Conservation (phyloP, 2,797 vertebrate species). For the Rhinogobio ventralis region DNA sequence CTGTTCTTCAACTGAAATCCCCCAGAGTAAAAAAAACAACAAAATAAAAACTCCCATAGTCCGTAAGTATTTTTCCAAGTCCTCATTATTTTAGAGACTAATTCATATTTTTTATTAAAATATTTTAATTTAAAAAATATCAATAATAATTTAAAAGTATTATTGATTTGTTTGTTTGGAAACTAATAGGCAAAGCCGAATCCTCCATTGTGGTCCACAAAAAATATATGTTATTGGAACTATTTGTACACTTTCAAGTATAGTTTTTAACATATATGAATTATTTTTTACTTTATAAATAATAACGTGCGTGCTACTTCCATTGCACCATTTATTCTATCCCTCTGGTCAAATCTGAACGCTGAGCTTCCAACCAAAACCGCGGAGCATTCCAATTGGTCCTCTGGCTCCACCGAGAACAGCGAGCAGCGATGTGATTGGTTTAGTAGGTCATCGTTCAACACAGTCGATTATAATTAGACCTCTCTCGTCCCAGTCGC, state of each 20-base stretch:
- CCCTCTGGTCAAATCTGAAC: not conserved
- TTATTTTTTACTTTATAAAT: not conserved
- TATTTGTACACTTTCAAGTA: no score
- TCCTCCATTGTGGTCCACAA: not conserved
- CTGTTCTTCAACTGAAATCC: not conserved
- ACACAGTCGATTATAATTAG: not conserved
- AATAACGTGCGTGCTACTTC: no score
- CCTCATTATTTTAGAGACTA: not conserved
- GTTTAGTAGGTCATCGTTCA: not conserved
- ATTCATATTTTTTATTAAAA: not conserved
- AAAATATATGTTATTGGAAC: not conserved
- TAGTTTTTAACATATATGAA: not conserved
- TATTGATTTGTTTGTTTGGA: not conserved
- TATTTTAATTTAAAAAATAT: not conserved
- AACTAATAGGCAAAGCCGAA: not conserved
- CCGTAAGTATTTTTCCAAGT: not conserved
- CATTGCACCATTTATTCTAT: not conserved
- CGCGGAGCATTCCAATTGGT: constrained; percentile 1
- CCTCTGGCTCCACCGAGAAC: no score
- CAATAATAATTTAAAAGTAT: no score
- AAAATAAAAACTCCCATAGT: no score
- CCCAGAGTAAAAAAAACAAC: no score
- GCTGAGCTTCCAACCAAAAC: no score
- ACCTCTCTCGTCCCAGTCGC: not conserved
- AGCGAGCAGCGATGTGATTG: not conserved